These are phyloP conservation scores for Odontamblyopus rebecca DNA, from an alignment of 2,797 vertebrate species.

Conservation along the genomic window DNA sequence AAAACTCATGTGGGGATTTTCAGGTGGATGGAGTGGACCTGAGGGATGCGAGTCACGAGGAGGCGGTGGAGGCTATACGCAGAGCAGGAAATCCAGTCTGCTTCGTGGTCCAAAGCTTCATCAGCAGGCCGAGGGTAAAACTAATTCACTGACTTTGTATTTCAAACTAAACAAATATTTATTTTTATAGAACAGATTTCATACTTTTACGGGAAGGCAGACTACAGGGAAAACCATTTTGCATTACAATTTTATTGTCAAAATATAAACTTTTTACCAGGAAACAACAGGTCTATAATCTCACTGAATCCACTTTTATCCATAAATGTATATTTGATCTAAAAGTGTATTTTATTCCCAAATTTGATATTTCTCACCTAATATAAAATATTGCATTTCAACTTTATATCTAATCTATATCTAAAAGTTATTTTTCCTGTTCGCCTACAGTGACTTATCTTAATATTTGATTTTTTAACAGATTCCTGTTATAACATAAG, in stretches of 20 bases:
- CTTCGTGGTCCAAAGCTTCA: slow-evolving; percentile 96
- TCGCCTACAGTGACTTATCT: no score
- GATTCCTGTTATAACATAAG: no score
- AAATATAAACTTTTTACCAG: background rate
- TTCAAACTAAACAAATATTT: background rate
- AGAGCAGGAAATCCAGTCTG: slow-evolving; percentile 93
- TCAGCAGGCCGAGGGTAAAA: slow-evolving; percentile 92
- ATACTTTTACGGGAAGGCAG: background rate
- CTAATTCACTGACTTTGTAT: slow-evolving; percentile 10
- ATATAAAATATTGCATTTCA: no score
- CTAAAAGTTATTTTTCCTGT: no score
- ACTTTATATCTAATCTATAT: no score
- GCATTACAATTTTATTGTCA: background rate
- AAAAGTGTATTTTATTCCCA: no score
- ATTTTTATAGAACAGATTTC: background rate
- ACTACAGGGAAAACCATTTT: background rate
- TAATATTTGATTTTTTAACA: no score
- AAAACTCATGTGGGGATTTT: slow-evolving; percentile 26
- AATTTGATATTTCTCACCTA: no score
- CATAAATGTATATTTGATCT: no score
- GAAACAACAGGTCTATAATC: no score
- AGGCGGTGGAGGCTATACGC: slow-evolving; percentile 98
- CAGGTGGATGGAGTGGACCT: slow-evolving; percentile 97
- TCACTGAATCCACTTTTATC: no score
- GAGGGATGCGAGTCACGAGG: slow-evolving; percentile 96